Evolutionary conservation across 2,888 invertebrate genomes (phyloP).

Genomic region (Pseudococcus longispinus): DNA sequence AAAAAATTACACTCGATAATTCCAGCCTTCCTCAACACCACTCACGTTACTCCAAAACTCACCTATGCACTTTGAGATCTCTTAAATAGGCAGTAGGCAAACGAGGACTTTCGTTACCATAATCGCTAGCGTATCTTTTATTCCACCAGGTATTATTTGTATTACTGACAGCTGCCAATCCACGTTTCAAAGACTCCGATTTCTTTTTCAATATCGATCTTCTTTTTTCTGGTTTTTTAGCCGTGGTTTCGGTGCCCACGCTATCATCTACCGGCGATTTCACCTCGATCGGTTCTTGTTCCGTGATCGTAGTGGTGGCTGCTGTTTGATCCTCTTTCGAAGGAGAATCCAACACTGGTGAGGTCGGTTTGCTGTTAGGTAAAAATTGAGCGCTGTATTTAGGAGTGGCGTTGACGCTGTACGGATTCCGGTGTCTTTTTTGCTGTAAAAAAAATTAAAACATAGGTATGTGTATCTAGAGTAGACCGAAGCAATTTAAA

Average conservation of each 20-base stretch:
- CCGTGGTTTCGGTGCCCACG: neutral
- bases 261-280: conserved; percentile 28
- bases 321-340: conserved; percentile 26
- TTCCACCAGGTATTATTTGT: conserved; percentile 58
- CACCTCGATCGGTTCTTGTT: conserved; percentile 14
- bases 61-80: conserved; percentile 74
- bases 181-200: conserved; percentile 53
- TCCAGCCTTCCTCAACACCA: neutral
- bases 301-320: neutral
- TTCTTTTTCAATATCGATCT: conserved; percentile 55
- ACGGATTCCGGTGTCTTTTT: conserved; percentile 46
- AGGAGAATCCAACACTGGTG: neutral
- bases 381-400: conserved; percentile 53
- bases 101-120: conserved; percentile 57
- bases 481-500: no score
- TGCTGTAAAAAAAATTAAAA: neutral
- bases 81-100: conserved; percentile 74
- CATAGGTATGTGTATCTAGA: no score
- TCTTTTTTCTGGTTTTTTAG: conserved; percentile 45
- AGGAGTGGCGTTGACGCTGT: conserved; percentile 6
- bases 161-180: conserved; percentile 49
- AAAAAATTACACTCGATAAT: conserved; percentile 43
- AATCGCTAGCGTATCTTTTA: conserved; percentile 57
- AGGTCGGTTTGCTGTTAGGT: conserved; percentile 19
- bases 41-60: neutral